A percentile compares a stretch with the other conserved stretches of the same genome.
Conservation (phyloP, 2,888 invertebrate genomes). For the Cryptocephalus moraei region DNA sequence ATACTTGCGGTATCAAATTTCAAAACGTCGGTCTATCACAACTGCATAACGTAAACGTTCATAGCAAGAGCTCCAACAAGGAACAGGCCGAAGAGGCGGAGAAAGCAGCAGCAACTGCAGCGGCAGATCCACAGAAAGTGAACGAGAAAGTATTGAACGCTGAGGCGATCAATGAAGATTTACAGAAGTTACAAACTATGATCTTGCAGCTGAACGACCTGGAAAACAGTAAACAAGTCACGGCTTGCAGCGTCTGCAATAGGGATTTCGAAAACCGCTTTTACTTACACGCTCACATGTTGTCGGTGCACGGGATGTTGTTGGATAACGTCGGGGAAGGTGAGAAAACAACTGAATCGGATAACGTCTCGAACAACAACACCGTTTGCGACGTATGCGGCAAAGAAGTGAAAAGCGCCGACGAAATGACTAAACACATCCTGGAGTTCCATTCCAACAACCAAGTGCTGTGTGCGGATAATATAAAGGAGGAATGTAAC, state of each 20-base stretch:
- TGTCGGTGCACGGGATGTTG: constrained; percentile 53
- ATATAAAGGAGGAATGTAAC: constrained; percentile 30
- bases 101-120: constrained; percentile 12
- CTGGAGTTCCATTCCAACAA: constrained; percentile 51
- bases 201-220: constrained; percentile 78
- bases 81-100: constrained; percentile 25
- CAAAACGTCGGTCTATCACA: constrained; percentile 40
- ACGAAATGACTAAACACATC: constrained; percentile 59
- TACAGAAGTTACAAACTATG: constrained; percentile 85
- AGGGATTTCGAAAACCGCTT: constrained; percentile 63
- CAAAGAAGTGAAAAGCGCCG: constrained; percentile 44
- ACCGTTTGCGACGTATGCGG: constrained; percentile 37
- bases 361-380: constrained; percentile 30
- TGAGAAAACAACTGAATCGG: constrained; percentile 29
- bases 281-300: constrained; percentile 58
- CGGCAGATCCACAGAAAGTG: constrained; percentile 9
- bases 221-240: constrained; percentile 47
- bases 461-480: constrained; percentile 17
- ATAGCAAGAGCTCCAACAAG: constrained; percentile 25
- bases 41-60: constrained; percentile 35
- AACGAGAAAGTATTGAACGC: constrained; percentile 34
- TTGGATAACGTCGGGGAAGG: constrained; percentile 22
- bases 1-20: constrained; percentile 42
- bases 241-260: constrained; percentile 57
- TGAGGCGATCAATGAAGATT: constrained; percentile 68